Evolutionary conservation across 2,888 invertebrate genomes (phyloP).

Genomic region (Coremacera marginata): DNA sequence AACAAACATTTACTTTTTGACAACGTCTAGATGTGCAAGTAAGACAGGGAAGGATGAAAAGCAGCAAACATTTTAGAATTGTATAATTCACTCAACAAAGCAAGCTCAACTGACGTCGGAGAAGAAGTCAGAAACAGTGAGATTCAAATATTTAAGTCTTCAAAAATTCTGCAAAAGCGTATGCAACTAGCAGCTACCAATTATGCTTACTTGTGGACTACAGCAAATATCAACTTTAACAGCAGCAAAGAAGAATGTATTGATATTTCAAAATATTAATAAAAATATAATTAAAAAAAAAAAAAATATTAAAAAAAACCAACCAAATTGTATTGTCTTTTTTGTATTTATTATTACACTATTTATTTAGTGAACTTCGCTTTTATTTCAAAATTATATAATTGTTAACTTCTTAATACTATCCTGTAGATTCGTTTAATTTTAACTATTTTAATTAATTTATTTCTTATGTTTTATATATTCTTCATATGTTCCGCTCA

Average conservation of each 20-base stretch:
- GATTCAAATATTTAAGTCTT: neutral
- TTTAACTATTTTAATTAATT: neutral
- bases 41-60: neutral
- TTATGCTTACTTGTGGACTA: neutral
- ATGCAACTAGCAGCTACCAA: neutral
- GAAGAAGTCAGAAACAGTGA: neutral
- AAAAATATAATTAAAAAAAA: slow-evolving; percentile 65
- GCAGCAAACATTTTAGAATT: slow-evolving; percentile 2
- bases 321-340: slow-evolving; percentile 57
- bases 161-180: neutral
- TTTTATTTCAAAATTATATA: slow-evolving; percentile 31
- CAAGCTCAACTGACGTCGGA: neutral
- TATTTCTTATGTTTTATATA: neutral
- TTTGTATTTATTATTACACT: slow-evolving; percentile 56
- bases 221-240: slow-evolving; percentile 26
- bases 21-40: slow-evolving; percentile 29
- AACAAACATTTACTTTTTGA: slow-evolving; percentile 7
- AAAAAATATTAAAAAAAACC: slow-evolving; percentile 52
- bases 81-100: neutral
- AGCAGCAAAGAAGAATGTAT: slow-evolving; percentile 63
- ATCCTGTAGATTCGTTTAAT: too few relatives aligned
- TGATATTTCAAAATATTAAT: slow-evolving; percentile 68
- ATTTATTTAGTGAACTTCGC: neutral
- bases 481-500: too few relatives aligned
- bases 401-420: slow-evolving; percentile 6